Base-by-base conservation (phyloP, 2,888 invertebrate species). In the Erebia epiphron region DNA sequence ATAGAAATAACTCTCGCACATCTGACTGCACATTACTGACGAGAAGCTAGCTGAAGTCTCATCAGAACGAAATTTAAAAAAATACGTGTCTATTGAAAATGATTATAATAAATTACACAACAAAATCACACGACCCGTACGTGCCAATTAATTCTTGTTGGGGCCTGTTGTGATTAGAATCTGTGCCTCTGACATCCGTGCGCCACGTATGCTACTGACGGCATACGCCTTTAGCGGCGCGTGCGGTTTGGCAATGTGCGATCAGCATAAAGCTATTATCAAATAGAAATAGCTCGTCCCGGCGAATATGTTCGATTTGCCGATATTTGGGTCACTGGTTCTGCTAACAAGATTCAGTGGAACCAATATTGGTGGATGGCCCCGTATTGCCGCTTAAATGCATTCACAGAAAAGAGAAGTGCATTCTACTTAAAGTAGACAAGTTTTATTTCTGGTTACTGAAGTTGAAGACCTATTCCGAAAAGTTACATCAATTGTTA, bases 261-360 rank as follows among this genome's bases (percentile, higher is more conserved):
- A 18, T 11, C 54, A 18, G 16, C 54, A 18, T 82, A 77, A 78
- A 82, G 73, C 75, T 81, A 80, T 54, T 54, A 54, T 54, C n/a
- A 16, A 54, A 82, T 74, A 69, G 71, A 57, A 70, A 71, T 72
- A 43, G 62, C 35, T 62, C 61, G 35, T 64, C 56, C 49, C 26
- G 54, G 35, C 10, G 54, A 68, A 71, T 70, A 62, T 67, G 49
- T 62, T 66, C 61, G 65, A 72, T 72, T 72, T 72, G 49, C 49
- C 52, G 35, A 35, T 57, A 69, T 72, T 43, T 67, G 58, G 69
- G 68, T 72, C 72, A 69, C 18, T 52, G 57, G 35, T 66, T 61
- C 21, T 9, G 41, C n/a, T 67, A 67, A 67, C 60, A 67, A 60
- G 67, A 58, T 64, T 26, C 26, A 54, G 56, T 66, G 41, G 56